These are phyloP conservation scores for Drosophila atroscutellata DNA, from an alignment of 2,888 invertebrate genomes.

Conservation along the genomic window DNA sequence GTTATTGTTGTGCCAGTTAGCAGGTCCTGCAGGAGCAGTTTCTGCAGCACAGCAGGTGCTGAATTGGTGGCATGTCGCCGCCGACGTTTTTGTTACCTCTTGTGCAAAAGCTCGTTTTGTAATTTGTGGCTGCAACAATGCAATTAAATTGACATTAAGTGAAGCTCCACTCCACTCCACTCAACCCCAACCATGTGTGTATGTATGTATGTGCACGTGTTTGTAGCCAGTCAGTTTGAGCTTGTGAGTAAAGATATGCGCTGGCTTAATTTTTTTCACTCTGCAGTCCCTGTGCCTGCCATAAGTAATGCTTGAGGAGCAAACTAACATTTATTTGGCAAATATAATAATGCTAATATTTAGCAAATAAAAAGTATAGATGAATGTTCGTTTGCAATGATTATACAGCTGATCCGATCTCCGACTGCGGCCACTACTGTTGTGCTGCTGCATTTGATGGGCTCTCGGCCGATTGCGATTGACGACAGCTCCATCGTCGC, in stretches of 20 bases:
- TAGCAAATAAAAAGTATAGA: neutral
- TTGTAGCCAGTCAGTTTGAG: too few relatives aligned
- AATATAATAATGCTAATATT: neutral
- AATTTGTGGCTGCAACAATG: slow-evolving; percentile 82
- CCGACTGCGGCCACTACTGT: slow-evolving; percentile 67
- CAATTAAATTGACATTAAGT: slow-evolving; percentile 82
- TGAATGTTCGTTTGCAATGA: slow-evolving; percentile 28
- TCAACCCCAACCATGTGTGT: slow-evolving; percentile 2
- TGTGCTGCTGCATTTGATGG: slow-evolving; percentile 53
- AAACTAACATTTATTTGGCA: neutral
- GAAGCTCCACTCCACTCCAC: slow-evolving; percentile 66
- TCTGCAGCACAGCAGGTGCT: slow-evolving; percentile 26
- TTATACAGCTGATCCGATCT: slow-evolving; percentile 70
- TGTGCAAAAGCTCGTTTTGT: slow-evolving; percentile 78
- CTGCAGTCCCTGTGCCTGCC: neutral
- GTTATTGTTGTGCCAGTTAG: slow-evolving; percentile 54
- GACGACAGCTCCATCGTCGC: slow-evolving; percentile 53
- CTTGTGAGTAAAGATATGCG: too few relatives aligned
- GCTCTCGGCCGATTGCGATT: slow-evolving; percentile 53
- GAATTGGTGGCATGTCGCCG: slow-evolving; percentile 40
- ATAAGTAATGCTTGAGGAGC: neutral
- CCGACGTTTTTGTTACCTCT: slow-evolving; percentile 67
- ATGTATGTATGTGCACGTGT: too few relatives aligned
- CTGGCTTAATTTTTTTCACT: slow-evolving; percentile 2
- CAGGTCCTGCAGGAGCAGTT: slow-evolving; percentile 12